Percentiles rank a stretch among this genome's conserved stretches.
These are phyloP conservation scores for Aphaenogaster rudis DNA, from an alignment of 1,140 invertebrate genomes.

Conservation along the genomic window DNA sequence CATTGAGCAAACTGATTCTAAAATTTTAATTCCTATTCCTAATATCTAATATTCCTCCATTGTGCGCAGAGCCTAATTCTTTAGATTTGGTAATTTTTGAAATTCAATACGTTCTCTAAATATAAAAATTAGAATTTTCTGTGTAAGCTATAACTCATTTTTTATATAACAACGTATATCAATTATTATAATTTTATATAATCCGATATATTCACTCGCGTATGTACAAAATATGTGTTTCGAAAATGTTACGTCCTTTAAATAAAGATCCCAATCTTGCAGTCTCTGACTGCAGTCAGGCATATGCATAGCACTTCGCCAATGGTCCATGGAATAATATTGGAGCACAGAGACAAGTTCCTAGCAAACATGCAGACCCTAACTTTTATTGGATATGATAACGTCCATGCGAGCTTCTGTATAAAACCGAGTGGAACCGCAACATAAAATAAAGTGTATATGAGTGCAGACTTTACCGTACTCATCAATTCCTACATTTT, in stretches of 20 bases:
- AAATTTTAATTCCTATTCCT: too few relatives aligned
- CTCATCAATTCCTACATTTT: constrained; percentile 55
- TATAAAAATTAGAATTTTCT: not conserved
- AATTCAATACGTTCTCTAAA: not conserved
- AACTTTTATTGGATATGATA: constrained; percentile 54
- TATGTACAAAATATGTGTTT: not conserved
- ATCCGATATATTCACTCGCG: not conserved
- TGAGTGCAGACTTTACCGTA: not conserved
- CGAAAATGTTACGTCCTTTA: not conserved
- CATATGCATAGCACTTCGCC: not conserved
- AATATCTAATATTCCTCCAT: too few relatives aligned
- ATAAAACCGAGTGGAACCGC: constrained; percentile 49
- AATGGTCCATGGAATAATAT: constrained; percentile 36
- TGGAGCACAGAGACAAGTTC: not conserved
- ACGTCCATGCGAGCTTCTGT: constrained; percentile 17
- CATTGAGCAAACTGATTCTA: too few relatives aligned
- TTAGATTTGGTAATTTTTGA: not conserved
- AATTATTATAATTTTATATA: constrained; percentile 18
- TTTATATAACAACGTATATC: not conserved
- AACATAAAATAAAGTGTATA: constrained; percentile 52
- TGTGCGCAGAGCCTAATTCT: not conserved
- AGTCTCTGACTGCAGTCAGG: not conserved
- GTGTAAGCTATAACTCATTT: not conserved
- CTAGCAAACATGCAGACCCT: constrained; percentile 18
- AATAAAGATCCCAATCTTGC: constrained; percentile 43